These are phyloP conservation scores for Vireo altiloquus DNA, from an alignment of 2,113 vertebrate genomes.

Conservation along the genomic window DNA sequence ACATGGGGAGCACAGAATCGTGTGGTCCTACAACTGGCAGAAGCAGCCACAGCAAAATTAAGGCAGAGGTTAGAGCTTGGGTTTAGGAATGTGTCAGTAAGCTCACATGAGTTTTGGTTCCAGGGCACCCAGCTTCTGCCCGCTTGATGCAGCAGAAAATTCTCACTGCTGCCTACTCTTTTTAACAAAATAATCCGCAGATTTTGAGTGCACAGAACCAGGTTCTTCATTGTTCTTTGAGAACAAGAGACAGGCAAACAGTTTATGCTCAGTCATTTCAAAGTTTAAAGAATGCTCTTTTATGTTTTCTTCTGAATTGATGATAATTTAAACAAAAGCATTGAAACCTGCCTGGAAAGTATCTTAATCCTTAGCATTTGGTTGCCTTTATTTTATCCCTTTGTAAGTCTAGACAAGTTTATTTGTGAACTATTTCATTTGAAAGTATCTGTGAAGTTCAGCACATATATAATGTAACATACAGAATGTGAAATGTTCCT, in stretches of 20 bases:
- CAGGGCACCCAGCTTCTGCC: not conserved
- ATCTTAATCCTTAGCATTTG: conserved; percentile 35
- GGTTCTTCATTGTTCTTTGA: not conserved
- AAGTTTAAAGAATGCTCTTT: not conserved
- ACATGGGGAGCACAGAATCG: accelerated
- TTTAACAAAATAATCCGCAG: not conserved
- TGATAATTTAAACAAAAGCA: not conserved
- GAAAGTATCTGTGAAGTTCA: conserved; percentile 13
- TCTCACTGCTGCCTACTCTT: not conserved
- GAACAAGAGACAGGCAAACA: not conserved
- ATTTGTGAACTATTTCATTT: conserved; percentile 46
- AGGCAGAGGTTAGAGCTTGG: not conserved
- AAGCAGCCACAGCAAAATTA: not conserved
- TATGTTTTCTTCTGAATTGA: not conserved
- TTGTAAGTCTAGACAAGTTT: conserved; percentile 37
- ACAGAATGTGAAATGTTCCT: conserved; percentile 33
- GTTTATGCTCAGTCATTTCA: not conserved
- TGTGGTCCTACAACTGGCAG: not conserved
- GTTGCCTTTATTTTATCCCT: conserved; percentile 22
- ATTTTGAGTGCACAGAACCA: not conserved
- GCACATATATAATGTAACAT: conserved; percentile 24
- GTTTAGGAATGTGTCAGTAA: not conserved
- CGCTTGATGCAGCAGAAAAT: not conserved
- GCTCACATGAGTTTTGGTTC: not conserved
- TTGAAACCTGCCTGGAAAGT: conserved; percentile 12